phyloP scores from a whole-genome alignment of 2,888 invertebrate genomes.

The Blastobasis lacticolella region DNA sequence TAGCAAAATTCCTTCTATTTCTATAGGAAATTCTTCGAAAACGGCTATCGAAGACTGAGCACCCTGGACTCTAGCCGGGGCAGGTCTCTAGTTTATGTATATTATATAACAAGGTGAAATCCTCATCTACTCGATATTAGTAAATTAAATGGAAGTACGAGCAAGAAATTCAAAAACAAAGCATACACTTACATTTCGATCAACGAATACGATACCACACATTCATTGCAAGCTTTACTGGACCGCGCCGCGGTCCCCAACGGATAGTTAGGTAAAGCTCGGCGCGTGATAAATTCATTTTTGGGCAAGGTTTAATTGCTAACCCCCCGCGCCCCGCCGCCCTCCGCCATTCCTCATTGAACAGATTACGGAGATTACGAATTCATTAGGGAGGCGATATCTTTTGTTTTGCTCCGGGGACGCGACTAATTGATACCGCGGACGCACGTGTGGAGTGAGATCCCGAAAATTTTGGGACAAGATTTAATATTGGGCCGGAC shows the following conservation, averaged over 20 bases:
- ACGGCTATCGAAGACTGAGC: no score
- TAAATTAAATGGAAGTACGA: no score
- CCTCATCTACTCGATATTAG: no score
- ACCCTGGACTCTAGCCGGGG: no score
- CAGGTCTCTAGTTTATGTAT: no score
- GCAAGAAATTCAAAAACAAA: neutral
- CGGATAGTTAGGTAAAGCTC: constrained; percentile 45
- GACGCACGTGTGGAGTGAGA: constrained; percentile 42
- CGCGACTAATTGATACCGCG: constrained; percentile 63
- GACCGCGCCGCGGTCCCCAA: constrained; percentile 20
- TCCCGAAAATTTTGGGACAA: no score
- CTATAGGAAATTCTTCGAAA: no score
- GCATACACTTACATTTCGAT: neutral
- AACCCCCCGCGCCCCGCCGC: constrained; percentile 54
- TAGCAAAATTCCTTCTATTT: no score
- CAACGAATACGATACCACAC: neutral
- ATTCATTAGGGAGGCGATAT: constrained; percentile 69
- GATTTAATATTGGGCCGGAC: no score
- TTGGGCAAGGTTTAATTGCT: constrained; percentile 70
- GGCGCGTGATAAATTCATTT: constrained; percentile 70
- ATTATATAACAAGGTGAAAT: no score
- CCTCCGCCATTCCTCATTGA: constrained; percentile 69
- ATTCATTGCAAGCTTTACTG: neutral
- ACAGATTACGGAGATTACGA: constrained; percentile 71
- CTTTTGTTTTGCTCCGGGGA: constrained; percentile 48